Base-by-base conservation (phyloP, 2,797 vertebrate genomes). In the Sebastes umbrosus region DNA sequence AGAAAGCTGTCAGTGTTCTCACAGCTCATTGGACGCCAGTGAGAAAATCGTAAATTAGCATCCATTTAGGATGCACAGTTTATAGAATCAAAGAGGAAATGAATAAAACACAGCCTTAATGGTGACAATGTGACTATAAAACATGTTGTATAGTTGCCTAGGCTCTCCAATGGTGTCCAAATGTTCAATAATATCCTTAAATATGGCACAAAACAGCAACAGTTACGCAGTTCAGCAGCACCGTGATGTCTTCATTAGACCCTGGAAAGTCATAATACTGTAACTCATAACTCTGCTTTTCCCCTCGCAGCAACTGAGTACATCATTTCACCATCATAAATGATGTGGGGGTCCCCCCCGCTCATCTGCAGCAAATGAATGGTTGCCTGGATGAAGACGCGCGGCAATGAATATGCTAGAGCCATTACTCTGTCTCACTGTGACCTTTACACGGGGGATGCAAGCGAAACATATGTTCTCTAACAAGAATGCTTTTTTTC, bases 381-480 rank as follows among this genome's bases (percentile, higher is more conserved):
- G 68, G 85, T 77, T 71, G 83, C 67, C 63, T 60, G 59, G 74
- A 85, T 84, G 85, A 90, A 87, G 82, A 81, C 73, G 22, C 82
- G 10, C 70, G 55, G 83, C 76, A 29, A 84, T 87, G 89, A 90
- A 88, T 90, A 79, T 79, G 82, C 82, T 58, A 6, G 77, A 88
- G 81, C 65, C 80, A 93, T 94, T 92, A 93, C 76, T 94, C 88
- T 91, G 89, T 82, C 91, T 91, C 87, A 36, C 31, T 68, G 88
- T 94, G 93, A 95, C 93, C 93, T 95, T 95, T 93, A 90, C 90
- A 84, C 87, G 24, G 69, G 85, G 83, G 91, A 90, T 83, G 71
- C 71, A 14, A 69, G 83, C 25, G 50, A 85, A 92, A 89, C 92
- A 91, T 86, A 89, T 92, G 92, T 84, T 91, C 85, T 71, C 86